Percentiles rank a stretch among this genome's conserved stretches.
These are phyloP conservation scores for Nasonia giraulti DNA, from an alignment of 1,140 invertebrate genomes.

Conservation along the genomic window DNA sequence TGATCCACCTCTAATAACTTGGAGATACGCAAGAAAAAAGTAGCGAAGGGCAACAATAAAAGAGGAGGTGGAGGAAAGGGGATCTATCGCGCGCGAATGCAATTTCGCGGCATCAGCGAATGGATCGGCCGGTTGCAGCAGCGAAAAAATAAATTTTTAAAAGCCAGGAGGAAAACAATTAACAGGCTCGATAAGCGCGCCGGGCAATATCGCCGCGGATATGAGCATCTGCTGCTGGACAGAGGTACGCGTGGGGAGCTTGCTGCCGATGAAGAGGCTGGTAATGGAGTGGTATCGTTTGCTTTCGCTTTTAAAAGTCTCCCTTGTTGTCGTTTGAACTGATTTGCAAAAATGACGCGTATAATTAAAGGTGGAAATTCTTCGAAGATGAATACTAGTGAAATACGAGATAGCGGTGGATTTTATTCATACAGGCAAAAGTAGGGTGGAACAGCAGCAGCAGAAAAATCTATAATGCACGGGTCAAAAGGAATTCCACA, in stretches of 20 bases:
- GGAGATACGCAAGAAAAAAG: neutral
- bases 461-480: conserved; percentile 1
- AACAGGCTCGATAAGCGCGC: conserved; percentile 61
- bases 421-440: neutral
- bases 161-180: conserved; percentile 61
- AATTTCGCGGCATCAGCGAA: conserved; percentile 38
- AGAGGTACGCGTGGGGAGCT: neutral
- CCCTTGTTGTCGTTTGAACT: no score
- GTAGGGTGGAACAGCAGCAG: neutral
- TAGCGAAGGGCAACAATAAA: neutral
- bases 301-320: neutral
- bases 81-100: conserved; percentile 44
- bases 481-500: conserved; percentile 7
- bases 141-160: conserved; percentile 56
- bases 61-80: neutral
- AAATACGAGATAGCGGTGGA: neutral
- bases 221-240: neutral
- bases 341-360: no score
- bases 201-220: conserved; percentile 58
- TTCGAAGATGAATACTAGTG: neutral
- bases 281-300: neutral
- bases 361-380: neutral
- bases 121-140: neutral
- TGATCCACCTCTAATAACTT: conserved; percentile 12
- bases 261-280: conserved; percentile 1